Evolutionary conservation across 2,113 vertebrate genomes (phyloP).

Genomic region (Ptyas mucosa): DNA sequence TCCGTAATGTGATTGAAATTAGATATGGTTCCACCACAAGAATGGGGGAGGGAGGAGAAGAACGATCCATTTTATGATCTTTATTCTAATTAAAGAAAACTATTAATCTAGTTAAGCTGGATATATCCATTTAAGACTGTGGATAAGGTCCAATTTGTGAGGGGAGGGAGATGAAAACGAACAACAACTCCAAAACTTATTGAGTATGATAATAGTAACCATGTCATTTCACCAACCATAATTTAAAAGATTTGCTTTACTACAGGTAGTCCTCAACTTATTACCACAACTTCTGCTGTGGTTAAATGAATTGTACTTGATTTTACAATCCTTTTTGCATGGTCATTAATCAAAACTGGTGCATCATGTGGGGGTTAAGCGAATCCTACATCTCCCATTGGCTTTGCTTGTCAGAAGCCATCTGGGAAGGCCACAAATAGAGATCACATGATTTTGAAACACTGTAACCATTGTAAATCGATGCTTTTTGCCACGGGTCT

Average conservation of each 20-base stretch:
- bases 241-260: not conserved
- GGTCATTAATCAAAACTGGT: not conserved
- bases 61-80: not conserved
- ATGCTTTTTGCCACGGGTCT: not conserved
- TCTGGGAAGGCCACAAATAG: not conserved
- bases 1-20: not conserved
- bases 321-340: not conserved
- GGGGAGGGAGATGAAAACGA: not conserved
- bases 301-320: not conserved
- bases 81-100: not conserved
- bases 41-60: not conserved
- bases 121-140: not conserved
- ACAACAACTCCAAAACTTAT: not conserved
- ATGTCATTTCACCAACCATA: not conserved
- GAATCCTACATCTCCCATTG: not conserved
- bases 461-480: not conserved
- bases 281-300: not conserved
- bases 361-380: not conserved
- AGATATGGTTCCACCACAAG: not conserved
- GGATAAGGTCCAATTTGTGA: not conserved
- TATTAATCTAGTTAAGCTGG: not conserved
- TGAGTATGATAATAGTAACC: not conserved
- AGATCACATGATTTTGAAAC: not conserved
- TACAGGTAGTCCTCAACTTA: not conserved
- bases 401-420: not conserved